Conservation (phyloP, 1,140 invertebrate genomes). For the Drosophila guanche region DNA sequence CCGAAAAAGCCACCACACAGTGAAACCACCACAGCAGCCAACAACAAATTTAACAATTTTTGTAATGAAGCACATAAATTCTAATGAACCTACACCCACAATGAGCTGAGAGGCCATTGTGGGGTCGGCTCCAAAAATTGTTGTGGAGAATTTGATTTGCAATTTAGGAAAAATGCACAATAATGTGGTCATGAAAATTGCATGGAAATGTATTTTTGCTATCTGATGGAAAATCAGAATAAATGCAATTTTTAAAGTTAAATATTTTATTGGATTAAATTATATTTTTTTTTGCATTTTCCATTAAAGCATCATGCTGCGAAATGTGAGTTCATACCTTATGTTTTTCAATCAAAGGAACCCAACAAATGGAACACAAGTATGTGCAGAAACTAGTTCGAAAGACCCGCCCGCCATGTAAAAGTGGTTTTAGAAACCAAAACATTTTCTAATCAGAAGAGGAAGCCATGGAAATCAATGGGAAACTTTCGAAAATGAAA, state of each 20-base stretch:
- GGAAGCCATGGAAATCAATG: constrained; percentile 22
- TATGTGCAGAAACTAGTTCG: no score
- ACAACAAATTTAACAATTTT: constrained; percentile 32
- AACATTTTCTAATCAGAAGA: constrained; percentile 43
- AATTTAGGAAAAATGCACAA: constrained; percentile 24
- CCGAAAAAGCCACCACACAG: constrained; percentile 10
- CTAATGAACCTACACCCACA: constrained; percentile 26
- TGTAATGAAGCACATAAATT: constrained; percentile 38
- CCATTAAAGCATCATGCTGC: no score
- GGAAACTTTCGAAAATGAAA: constrained; percentile 50
- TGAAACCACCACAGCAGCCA: background rate
- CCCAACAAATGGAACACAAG: no score
- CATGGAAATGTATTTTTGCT: background rate
- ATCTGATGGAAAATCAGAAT: constrained; percentile 4
- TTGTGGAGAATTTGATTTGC: constrained; percentile 36
- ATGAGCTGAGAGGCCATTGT: constrained; percentile 23
- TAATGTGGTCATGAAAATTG: constrained; percentile 17
- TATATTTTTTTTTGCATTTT: background rate
- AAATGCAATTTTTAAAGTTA: constrained; percentile 4
- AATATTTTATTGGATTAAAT: background rate
- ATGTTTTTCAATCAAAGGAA: no score
- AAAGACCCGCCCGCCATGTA: background rate
- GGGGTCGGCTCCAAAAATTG: constrained; percentile 10
- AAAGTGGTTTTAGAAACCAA: background rate
- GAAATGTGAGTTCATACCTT: no score